These are phyloP conservation scores for Gerosis bhagava DNA, from an alignment of 2,888 invertebrate species.

Conservation along the genomic window DNA sequence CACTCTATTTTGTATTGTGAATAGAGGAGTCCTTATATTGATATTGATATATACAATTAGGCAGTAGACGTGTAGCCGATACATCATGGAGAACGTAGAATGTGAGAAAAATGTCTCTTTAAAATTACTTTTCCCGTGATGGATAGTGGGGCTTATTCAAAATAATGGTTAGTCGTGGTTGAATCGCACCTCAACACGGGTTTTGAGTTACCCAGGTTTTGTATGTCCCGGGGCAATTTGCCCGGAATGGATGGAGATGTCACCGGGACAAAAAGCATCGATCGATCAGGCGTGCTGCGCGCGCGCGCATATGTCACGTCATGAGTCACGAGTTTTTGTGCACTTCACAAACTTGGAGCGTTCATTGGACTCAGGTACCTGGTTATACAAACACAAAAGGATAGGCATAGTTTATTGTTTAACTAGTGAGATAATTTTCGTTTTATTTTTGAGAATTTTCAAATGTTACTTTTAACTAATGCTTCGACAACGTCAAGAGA, in stretches of 20 bases:
- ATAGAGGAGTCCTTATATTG: slow-evolving; percentile 47
- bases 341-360: slow-evolving; percentile 33
- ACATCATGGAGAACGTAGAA: slow-evolving; percentile 40
- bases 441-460: no score
- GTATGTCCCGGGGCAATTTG: slow-evolving; percentile 60
- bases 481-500: no score
- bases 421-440: no score
- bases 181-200: slow-evolving; percentile 62
- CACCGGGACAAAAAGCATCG: slow-evolving; percentile 76
- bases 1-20: background rate
- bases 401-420: no score
- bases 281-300: slow-evolving; percentile 68
- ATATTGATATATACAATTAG: slow-evolving; percentile 45
- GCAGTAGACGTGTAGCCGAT: slow-evolving; percentile 45
- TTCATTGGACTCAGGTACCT: slow-evolving; percentile 18
- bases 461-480: no score
- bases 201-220: slow-evolving; percentile 45
- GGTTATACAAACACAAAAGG: no score
- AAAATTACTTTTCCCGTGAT: slow-evolving; percentile 53
- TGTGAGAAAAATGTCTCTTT: slow-evolving; percentile 37
- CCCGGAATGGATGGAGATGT: slow-evolving; percentile 75
- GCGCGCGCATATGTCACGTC: slow-evolving; percentile 62
- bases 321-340: slow-evolving; percentile 37
- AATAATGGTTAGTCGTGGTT: slow-evolving; percentile 62
- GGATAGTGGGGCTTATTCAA: slow-evolving; percentile 69